A percentile compares a stretch with the other conserved stretches of the same genome.
Conservation (phyloP, 2,113 vertebrate genomes). For the Narcine bancroftii region DNA sequence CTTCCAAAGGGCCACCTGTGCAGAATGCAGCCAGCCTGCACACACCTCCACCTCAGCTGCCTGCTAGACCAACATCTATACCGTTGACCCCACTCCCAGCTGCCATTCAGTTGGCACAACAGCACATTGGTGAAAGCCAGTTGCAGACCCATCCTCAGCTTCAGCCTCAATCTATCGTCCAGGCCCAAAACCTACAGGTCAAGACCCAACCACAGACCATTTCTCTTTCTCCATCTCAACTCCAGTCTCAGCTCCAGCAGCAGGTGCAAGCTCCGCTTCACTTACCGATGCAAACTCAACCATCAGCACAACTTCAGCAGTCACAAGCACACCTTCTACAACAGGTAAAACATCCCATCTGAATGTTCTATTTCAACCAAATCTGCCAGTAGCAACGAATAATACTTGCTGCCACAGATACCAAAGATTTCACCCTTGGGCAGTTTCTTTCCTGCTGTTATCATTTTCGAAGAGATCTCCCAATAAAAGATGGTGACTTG, state of each 20-base stretch:
- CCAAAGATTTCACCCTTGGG: not conserved
- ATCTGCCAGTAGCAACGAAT: not conserved
- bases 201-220: conserved; percentile 60
- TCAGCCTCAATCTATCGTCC: conserved; percentile 44
- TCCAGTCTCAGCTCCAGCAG: conserved; percentile 67
- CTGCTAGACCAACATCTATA: conserved; percentile 55
- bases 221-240: conserved; percentile 60
- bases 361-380: not conserved
- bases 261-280: conserved; percentile 66
- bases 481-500: too few species aligned
- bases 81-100: conserved; percentile 55
- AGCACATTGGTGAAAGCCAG: conserved; percentile 61
- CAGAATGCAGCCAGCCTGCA: conserved; percentile 70
- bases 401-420: not conserved
- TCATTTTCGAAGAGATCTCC: too few species aligned
- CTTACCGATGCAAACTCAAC: conserved; percentile 60
- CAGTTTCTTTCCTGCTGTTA: not conserved
- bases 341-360: conserved; percentile 46
- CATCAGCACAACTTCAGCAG: conserved; percentile 50
- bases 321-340: conserved; percentile 55
- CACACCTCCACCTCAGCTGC: conserved; percentile 71
- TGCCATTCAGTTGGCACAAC: conserved; percentile 62
- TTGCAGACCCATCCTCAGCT: conserved; percentile 51
- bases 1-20: conserved; percentile 80
- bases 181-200: conserved; percentile 58